Base-by-base conservation (phyloP, 2,888 invertebrate genomes). In the Ormia ochracea region DNA sequence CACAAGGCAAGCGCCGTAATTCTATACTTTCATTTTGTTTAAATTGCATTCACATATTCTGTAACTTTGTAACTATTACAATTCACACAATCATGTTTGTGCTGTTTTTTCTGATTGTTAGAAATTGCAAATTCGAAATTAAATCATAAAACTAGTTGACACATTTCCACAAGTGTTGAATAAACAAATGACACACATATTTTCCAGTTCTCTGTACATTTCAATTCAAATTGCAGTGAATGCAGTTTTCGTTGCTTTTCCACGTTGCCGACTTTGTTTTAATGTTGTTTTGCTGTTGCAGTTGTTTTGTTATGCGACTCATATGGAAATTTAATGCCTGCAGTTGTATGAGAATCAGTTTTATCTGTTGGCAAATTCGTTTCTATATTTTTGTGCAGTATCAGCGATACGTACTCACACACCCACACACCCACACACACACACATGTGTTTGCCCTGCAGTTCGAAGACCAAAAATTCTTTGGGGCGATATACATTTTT, bases 141-240 rank as follows among this genome's bases (percentile, higher is more conserved):
- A 73, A 73, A 63, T 66, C 68, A 73, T 73, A 56, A 78, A 73
- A 63, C 41, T 54, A 41, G 74, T 78, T 78, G 78, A 74, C 74
- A 74, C 63, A 78, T 63, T 65, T 77, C 19, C 41, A 70, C 56
- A 61, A 80, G 76, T 72, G 76, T 72, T 76, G 80, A 61, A 76
- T 76, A 72, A 76, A 72, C 56, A 72, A 61, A 68, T 80, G 76
- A 80, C 79, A 80, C 66, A 80, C 79, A 80, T 61, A 80, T 66
- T 68, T 80, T 80, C 76, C 76, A 68, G 66, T 68, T 72, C 72
- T 76, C 68, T 70, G 66, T 65, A 41, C 48, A 48, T 65, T 80
- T 80, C 72, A 76, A 76, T 80, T 72, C 66, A 76, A 68, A 54
- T 72, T 80, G 76, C 76, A 76, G 65, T 66, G 70, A 72, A 72